Conservation (phyloP, 2,888 invertebrate genomes). For the Eupithecia exiguata region DNA sequence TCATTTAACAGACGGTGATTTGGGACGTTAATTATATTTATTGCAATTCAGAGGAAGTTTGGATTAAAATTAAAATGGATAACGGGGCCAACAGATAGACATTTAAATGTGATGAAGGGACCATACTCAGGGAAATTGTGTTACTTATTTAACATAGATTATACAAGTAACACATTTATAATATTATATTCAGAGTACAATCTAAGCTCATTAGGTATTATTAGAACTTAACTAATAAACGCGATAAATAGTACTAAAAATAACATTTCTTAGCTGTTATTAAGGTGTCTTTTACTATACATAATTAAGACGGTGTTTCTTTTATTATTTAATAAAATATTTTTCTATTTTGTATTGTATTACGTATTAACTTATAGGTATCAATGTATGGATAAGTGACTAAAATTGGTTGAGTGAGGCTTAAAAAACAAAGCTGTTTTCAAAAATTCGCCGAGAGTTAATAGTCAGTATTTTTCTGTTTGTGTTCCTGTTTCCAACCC, state of each 20-base stretch:
- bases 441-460: background rate
- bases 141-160: background rate
- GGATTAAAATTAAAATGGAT: slow-evolving; percentile 26
- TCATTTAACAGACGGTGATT: slow-evolving; percentile 24
- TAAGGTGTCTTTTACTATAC: too few species aligned
- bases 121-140: background rate
- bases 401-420: background rate
- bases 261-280: background rate
- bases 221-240: background rate
- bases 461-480: background rate
- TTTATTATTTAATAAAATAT: too few species aligned
- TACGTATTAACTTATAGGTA: too few species aligned
- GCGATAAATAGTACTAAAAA: background rate
- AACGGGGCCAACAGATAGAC: background rate
- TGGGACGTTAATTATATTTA: slow-evolving; percentile 37
- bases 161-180: too few species aligned
- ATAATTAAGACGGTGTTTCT: too few species aligned
- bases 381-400: background rate
- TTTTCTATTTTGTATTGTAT: too few species aligned
- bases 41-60: slow-evolving; percentile 38
- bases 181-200: background rate
- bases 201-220: background rate
- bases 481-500: background rate
- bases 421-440: background rate
- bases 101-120: background rate